These are phyloP conservation scores for Terebella lapidaria DNA, from an alignment of 2,888 invertebrate species.

Conservation along the genomic window DNA sequence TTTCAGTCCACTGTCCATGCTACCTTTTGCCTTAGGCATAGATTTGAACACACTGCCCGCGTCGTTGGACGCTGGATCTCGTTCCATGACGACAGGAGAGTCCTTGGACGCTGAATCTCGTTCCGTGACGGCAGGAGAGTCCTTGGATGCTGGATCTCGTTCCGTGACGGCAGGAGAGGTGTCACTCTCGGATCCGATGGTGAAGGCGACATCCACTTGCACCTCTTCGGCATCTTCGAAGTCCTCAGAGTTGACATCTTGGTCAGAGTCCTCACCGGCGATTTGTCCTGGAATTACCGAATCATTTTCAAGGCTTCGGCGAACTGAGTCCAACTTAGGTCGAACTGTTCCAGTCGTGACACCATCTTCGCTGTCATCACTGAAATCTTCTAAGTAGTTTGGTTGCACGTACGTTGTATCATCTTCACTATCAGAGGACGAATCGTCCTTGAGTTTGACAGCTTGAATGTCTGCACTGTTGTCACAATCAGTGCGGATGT, in stretches of 20 bases:
- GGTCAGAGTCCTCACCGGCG: not conserved
- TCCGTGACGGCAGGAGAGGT: not conserved
- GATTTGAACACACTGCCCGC: not conserved
- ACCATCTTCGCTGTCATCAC: not conserved
- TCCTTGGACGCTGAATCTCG: too few relatives aligned
- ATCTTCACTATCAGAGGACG: not conserved
- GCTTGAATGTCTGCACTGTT: not conserved
- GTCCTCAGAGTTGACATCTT: not conserved
- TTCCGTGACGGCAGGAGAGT: too few relatives aligned
- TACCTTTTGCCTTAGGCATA: too few relatives aligned
- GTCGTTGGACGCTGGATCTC: too few relatives aligned
- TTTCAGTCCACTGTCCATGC: too few relatives aligned
- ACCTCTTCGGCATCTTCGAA: not conserved
- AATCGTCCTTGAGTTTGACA: not conserved
- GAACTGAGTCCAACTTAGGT: not conserved
- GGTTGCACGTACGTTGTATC: constrained; percentile 7
- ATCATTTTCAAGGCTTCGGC: not conserved
- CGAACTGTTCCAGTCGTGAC: not conserved
- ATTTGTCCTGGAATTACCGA: constrained; percentile 2
- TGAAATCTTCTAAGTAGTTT: constrained; percentile 3
- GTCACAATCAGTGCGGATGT: not conserved
- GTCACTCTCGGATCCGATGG: not conserved
- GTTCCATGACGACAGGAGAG: too few relatives aligned
- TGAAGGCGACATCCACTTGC: not conserved
- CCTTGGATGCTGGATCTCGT: not conserved